Percentiles rank a stretch among this genome's conserved stretches.
phyloP scores from a whole-genome alignment of 2,113 vertebrate genomes.

The Sterna hirundo region DNA sequence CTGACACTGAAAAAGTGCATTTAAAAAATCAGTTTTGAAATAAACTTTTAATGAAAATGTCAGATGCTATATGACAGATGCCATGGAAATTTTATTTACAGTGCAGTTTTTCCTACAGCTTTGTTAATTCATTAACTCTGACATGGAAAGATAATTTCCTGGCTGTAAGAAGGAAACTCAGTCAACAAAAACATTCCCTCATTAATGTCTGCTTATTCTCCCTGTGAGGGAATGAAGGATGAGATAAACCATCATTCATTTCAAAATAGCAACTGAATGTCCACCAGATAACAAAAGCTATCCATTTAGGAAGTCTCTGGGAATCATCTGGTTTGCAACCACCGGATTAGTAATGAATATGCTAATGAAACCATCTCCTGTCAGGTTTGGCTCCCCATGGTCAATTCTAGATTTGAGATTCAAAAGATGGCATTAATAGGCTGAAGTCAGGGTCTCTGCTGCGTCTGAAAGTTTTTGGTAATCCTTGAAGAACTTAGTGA shows the following conservation, averaged over 20 bases:
- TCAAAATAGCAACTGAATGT: neutral
- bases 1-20: neutral
- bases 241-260: neutral
- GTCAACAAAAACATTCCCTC: neutral
- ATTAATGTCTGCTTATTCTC: neutral
- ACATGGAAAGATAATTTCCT: slow-evolving; percentile 6
- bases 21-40: slow-evolving; percentile 1
- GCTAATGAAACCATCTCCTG: neutral
- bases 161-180: neutral
- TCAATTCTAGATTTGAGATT: neutral
- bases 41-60: slow-evolving; percentile 37
- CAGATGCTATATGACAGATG: slow-evolving; percentile 19
- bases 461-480: neutral
- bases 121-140: slow-evolving; percentile 28
- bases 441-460: neutral
- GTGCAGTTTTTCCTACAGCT: neutral
- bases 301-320: neutral
- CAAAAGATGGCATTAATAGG: neutral
- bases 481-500: neutral
- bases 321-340: neutral
- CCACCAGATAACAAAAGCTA: neutral
- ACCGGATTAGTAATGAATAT: neutral
- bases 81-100: slow-evolving; percentile 24
- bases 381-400: neutral
- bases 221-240: neutral